phyloP scores from a whole-genome alignment of 2,797 vertebrate genomes.

The Ateles fusciceps region DNA sequence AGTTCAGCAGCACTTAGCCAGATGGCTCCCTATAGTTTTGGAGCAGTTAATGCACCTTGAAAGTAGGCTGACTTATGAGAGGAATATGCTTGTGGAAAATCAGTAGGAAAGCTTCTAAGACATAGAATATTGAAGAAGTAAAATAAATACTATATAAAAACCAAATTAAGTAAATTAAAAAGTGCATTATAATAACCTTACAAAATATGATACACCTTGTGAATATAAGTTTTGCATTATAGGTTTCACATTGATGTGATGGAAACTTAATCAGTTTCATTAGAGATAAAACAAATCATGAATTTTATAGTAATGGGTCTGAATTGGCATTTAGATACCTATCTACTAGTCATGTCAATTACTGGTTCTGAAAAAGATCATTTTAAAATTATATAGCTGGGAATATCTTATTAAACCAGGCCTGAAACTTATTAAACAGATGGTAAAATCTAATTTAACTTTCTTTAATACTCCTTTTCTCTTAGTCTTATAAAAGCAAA shows the following conservation, averaged over 20 bases:
- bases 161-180: slow-evolving; percentile 55
- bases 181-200: neutral
- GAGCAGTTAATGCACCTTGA: too few relatives aligned
- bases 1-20: too few relatives aligned
- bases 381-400: slow-evolving; percentile 63
- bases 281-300: slow-evolving; percentile 46
- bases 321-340: slow-evolving; percentile 16
- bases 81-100: too few relatives aligned
- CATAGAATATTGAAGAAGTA: too few relatives aligned
- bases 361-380: slow-evolving; percentile 51
- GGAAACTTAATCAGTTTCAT: slow-evolving; percentile 39
- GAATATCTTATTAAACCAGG: slow-evolving; percentile 39
- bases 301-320: slow-evolving; percentile 43
- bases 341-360: slow-evolving; percentile 48
- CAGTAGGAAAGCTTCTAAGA: too few relatives aligned
- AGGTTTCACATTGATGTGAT: neutral
- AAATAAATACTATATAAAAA: too few relatives aligned
- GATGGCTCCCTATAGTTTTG: too few relatives aligned
- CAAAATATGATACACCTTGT: slow-evolving; percentile 4
- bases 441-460: slow-evolving; percentile 59
- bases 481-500: slow-evolving; percentile 66
- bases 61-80: too few relatives aligned
- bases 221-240: slow-evolving; percentile 51
- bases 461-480: slow-evolving; percentile 32
- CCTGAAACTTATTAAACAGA: slow-evolving; percentile 59